Evolutionary conservation across 1,140 invertebrate genomes (phyloP).

Genomic region (Cyclargus thomasi): DNA sequence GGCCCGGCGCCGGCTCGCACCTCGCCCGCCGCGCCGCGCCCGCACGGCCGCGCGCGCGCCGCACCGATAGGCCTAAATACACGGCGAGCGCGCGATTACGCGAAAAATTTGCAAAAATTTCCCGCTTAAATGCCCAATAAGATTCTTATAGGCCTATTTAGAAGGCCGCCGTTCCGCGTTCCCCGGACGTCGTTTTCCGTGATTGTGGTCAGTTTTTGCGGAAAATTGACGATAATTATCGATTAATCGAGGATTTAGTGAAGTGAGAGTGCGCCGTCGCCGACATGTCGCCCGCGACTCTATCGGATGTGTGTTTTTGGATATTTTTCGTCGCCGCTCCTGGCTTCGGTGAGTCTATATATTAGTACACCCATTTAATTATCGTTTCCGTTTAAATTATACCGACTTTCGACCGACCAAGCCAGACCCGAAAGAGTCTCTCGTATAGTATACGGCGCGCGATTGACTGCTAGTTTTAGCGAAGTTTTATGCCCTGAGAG

Average conservation of each 20-base stretch:
- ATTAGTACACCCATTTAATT: conserved; percentile 26
- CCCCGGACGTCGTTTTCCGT: conserved; percentile 32
- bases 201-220: conserved; percentile 37
- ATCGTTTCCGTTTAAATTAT: conserved; percentile 6
- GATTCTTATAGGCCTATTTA: conserved; percentile 63
- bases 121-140: conserved; percentile 45
- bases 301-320: conserved; percentile 33
- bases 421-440: background rate
- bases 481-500: background rate
- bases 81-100: conserved; percentile 40
- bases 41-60: conserved; percentile 35
- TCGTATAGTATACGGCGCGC: background rate
- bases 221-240: conserved; percentile 29
- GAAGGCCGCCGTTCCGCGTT: conserved; percentile 29
- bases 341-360: conserved; percentile 38
- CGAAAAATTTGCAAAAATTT: conserved; percentile 51
- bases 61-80: conserved; percentile 51
- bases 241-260: conserved; percentile 43
- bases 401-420: background rate
- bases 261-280: conserved; percentile 35
- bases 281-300: conserved; percentile 23
- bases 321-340: conserved; percentile 28
- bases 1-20: conserved; percentile 33
- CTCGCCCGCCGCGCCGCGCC: conserved; percentile 7
- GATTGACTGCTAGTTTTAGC: background rate